A percentile compares a stretch with the other conserved stretches of the same genome.
phyloP scores from a whole-genome alignment of 2,797 vertebrate species.

The Sparidentex hasta region DNA sequence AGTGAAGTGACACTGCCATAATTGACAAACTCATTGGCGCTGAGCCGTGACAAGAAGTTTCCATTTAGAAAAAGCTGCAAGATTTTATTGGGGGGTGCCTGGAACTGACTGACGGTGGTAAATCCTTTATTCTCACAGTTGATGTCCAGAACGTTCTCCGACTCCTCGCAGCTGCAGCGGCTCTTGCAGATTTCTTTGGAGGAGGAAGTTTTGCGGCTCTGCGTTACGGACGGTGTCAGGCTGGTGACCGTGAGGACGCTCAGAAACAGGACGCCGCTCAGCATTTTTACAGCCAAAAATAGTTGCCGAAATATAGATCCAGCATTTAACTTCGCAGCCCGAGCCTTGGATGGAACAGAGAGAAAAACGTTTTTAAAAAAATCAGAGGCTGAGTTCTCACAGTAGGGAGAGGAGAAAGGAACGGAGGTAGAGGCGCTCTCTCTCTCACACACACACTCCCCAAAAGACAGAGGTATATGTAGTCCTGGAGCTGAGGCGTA shows the following conservation, averaged over 20 bases:
- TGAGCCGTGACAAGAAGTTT: constrained; percentile 93
- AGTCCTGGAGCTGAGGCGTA: constrained; percentile 69
- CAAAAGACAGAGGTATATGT: constrained; percentile 30
- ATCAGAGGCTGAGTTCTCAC: constrained; percentile 39
- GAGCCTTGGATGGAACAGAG: constrained; percentile 40
- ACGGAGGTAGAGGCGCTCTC: constrained; percentile 36
- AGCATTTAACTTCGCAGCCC: constrained; percentile 75
- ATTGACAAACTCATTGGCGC: constrained; percentile 95
- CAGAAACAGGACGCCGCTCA: constrained; percentile 95
- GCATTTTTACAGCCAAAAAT: constrained; percentile 91
- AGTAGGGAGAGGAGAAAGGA: background rate
- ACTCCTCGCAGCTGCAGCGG: constrained; percentile 96
- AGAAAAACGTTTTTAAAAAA: background rate
- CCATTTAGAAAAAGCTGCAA: constrained; percentile 97
- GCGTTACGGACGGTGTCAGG: constrained; percentile 88
- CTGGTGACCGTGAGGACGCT: constrained; percentile 94
- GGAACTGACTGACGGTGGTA: constrained; percentile 91
- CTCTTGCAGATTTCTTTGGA: constrained; percentile 97
- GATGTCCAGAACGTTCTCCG: constrained; percentile 95
- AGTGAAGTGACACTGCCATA: constrained; percentile 96
- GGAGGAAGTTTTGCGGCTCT: constrained; percentile 95
- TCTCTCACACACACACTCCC: constrained; percentile 24
- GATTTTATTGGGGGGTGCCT: constrained; percentile 94
- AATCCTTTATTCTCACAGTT: constrained; percentile 99
- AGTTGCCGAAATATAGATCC: constrained; percentile 74